These are phyloP conservation scores for Dynastes maya DNA, from an alignment of 2,888 invertebrate species.

Conservation along the genomic window DNA sequence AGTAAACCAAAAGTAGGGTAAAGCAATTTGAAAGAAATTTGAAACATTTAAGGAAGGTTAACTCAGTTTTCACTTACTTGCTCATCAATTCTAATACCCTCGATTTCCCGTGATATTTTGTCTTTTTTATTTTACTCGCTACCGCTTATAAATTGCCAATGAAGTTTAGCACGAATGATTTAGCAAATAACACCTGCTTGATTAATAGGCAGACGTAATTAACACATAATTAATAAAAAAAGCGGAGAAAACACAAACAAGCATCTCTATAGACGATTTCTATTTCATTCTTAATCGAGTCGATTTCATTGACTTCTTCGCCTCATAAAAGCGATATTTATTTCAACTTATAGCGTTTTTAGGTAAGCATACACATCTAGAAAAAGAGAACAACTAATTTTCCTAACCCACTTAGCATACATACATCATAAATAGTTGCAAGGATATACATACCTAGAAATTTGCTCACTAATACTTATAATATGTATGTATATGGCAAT, in stretches of 20 bases:
- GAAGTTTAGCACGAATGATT: too few species aligned
- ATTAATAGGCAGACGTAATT: too few species aligned
- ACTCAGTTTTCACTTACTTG: too few species aligned
- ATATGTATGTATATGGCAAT: not conserved
- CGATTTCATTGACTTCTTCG: not conserved
- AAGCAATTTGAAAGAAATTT: too few species aligned
- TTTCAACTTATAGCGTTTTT: not conserved
- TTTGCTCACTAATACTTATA: too few species aligned
- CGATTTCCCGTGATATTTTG: too few species aligned
- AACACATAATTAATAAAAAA: not conserved
- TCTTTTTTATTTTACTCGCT: too few species aligned
- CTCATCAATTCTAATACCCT: too few species aligned
- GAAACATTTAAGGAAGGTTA: too few species aligned
- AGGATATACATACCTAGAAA: not conserved
- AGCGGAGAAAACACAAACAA: not conserved
- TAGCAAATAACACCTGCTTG: too few species aligned
- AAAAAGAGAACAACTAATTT: slow-evolving; percentile 7
- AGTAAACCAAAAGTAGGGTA: too few species aligned
- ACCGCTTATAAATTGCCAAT: too few species aligned
- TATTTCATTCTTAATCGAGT: slow-evolving; percentile 10
- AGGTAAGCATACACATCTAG: not conserved
- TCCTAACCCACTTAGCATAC: not conserved
- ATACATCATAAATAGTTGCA: not conserved
- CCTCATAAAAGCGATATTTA: not conserved
- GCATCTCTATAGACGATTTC: slow-evolving; percentile 1